Evolutionary conservation across 2,888 invertebrate genomes (phyloP), one percentile per base, ranked within the genome.

Genomic region (Stenurella melanura): DNA sequence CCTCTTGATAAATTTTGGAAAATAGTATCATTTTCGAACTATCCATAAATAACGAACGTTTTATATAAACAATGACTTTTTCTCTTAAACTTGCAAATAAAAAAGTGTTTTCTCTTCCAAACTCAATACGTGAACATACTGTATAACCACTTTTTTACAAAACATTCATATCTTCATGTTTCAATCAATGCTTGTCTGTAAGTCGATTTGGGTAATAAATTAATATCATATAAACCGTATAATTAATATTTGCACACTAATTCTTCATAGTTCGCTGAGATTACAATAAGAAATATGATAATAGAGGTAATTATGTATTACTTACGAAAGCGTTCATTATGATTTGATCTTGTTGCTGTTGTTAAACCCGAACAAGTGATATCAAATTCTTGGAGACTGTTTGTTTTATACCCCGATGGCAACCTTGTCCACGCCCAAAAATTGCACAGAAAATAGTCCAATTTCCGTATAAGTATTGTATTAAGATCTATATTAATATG

Each of bases 301-400:
- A 17, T 6, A 54, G 5, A 21, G 21, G 18, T 26, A 30, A 42
- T 69, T 18, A 50, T 9, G 10, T 54, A 9, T 26, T 78, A 81
- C 81, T 81, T 79, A 80, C 79, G 69, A 78, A 75, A 78, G 78
- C 75, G 72, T 78, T 79, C 80, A 80, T 82, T 77, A 73, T 78
- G 74, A 83, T 82, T 81, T 80, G 81, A 63, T 50, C 63, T 72
- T 50, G 67, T 67, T 21, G 76, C 72, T 73, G 81, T 77, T 80
- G 79, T 76, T 75, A 79, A 83, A 84, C 83, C 84, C 82, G 84
- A 84, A 85, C 83, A 81, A 85, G 83, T 85, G 81, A 82, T 84
- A 82, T 82, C 81, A 77, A 78, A 82, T 79, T 78, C 76, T 74
- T 73, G 70, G 75, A 68, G 63, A 77, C 76, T 78, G 75, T 80